Conservation (phyloP, 2,797 vertebrate species). For the Anabacerthia variegaticeps region DNA sequence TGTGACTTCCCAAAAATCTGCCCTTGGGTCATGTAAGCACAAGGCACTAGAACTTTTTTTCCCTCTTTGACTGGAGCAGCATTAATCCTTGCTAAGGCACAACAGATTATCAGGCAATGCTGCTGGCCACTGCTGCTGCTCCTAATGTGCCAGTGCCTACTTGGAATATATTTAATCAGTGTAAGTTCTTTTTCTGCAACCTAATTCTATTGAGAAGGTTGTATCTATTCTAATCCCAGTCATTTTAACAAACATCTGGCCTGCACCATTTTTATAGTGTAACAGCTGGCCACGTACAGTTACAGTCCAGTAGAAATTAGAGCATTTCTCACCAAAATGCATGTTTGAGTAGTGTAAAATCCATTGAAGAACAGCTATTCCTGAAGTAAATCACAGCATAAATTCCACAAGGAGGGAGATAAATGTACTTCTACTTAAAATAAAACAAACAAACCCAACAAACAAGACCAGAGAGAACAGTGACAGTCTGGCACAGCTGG, state of each 20-base stretch:
- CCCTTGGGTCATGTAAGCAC: neutral
- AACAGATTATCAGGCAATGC: neutral
- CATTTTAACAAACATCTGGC: conserved; percentile 21
- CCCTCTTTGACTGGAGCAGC: neutral
- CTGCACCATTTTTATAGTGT: neutral
- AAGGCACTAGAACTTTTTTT: neutral
- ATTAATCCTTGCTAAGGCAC: conserved; percentile 2
- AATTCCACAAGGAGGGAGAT: neutral
- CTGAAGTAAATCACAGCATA: neutral
- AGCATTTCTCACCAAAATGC: neutral
- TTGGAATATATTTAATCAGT: neutral
- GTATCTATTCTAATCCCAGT: neutral
- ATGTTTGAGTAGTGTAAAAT: neutral
- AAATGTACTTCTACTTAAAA: neutral
- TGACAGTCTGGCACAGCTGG: neutral
- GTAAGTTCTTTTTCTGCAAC: neutral
- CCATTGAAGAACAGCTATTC: neutral
- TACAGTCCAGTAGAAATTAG: neutral
- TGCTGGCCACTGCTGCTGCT: neutral
- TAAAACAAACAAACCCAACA: rapidly evolving
- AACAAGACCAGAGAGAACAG: neutral
- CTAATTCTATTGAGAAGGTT: neutral
- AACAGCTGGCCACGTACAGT: neutral
- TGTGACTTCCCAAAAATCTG: neutral
- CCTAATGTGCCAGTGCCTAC: neutral